Evolutionary conservation across 2,113 vertebrate species (phyloP), one percentile per base, ranked within the genome.

Genomic region (Elaphurus davidianus): DNA sequence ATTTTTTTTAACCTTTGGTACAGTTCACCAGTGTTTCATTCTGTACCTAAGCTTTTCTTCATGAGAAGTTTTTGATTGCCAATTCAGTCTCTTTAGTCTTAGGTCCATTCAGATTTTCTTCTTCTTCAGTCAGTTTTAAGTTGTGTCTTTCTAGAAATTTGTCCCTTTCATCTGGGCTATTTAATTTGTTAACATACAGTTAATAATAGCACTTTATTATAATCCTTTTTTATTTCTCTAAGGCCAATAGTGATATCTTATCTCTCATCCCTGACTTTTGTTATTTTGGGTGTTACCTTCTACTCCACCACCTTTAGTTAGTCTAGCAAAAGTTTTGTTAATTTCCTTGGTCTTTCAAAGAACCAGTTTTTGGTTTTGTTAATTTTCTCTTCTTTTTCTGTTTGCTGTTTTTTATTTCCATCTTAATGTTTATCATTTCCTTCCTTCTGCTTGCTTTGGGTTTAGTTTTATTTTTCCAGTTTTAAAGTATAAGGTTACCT

Each of bases 291-390:
- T 82, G 52, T 90, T 86, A 30, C 59, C 12, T 81, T 33, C 76
- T 21, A 30, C 25, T 45, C 43, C 19, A 52, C 11, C 30, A 54
- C 13, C 33, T 3, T 54, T 82, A 30, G 21, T 76, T 78, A 89
- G 28, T 47, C 54, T 33, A 47, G 33, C 33, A 83, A 78, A 57
- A 92, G 55, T n/a, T 92, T 64, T 78, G 16, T 90, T 88, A 52
- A 17, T 93, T 93, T 93, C 90, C n/a, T 87, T 90, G 16, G 60
- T 87, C 54, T 90, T 90, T 95, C 71, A 93, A 71, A 90, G 30
- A 86, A 59, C 10, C 14, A 50, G 33, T 67, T 92, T 91, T 91
- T 67, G 6, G 25, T 59, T 87, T 81, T 79, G 52, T 95, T 57
- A 30, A 59, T 90, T 93, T 97, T 93, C 50, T 93, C 52, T 30